These are phyloP conservation scores for Lasiurus borealis DNA, from an alignment of 2,113 vertebrate genomes.

Conservation along the genomic window DNA sequence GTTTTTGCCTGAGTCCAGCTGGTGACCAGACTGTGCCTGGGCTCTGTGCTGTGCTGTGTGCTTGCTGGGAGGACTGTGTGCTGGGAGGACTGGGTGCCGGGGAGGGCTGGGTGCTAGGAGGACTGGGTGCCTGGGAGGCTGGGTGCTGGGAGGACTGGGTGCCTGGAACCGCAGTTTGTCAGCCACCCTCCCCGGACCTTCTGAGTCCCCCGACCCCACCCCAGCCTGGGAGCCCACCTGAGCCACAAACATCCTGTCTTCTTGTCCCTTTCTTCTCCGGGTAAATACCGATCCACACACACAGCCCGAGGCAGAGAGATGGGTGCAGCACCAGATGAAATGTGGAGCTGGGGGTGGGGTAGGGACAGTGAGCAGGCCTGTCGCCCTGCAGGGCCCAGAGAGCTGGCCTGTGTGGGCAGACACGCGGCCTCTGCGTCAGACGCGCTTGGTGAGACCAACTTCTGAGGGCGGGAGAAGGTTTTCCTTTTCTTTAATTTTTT, in stretches of 20 bases:
- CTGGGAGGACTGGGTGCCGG: no score
- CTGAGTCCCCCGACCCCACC: background rate
- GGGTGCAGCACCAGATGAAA: background rate
- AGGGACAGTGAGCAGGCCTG: background rate
- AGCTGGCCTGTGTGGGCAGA: fast-evolving
- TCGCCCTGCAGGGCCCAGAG: background rate
- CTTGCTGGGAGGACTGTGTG: background rate
- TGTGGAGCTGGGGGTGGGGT: background rate
- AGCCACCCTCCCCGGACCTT: fast-evolving
- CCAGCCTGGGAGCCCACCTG: background rate
- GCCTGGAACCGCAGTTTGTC: background rate
- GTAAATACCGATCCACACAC: background rate
- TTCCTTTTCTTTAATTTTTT: no score
- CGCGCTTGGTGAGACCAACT: background rate
- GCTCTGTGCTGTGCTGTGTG: fast-evolving
- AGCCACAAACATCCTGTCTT: background rate
- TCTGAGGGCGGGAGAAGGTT: background rate
- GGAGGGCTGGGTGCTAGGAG: no score
- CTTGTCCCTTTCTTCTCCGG: background rate
- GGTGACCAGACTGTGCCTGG: background rate
- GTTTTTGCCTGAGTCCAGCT: background rate
- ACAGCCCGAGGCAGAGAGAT: background rate
- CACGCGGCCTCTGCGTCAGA: background rate
- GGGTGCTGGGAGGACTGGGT: no score
- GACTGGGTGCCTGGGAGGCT: no score